A percentile compares a stretch with the other conserved stretches of the same genome.
These are phyloP conservation scores for Podarcis lilfordi DNA, from an alignment of 2,797 vertebrate species.

Conservation along the genomic window DNA sequence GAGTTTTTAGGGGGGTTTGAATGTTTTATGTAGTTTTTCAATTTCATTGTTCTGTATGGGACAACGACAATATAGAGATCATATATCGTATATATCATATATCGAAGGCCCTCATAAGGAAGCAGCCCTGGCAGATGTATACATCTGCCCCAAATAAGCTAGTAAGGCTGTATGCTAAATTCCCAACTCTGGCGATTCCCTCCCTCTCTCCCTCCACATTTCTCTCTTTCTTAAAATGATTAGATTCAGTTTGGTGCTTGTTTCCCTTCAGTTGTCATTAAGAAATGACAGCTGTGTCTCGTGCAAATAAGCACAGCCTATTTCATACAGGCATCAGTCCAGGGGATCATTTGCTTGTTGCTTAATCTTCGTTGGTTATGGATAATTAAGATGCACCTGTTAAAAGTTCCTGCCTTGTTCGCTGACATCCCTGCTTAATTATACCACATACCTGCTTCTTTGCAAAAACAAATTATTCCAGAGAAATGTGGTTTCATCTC, in stretches of 20 bases:
- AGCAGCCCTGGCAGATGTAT: background rate
- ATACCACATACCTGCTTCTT: slow-evolving; percentile 9
- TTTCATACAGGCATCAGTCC: background rate
- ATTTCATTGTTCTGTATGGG: too few species aligned
- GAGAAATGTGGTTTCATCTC: slow-evolving; percentile 1
- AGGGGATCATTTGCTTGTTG: slow-evolving; percentile 38
- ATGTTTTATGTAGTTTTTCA: too few species aligned
- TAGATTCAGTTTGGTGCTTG: slow-evolving; percentile 29
- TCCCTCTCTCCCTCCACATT: background rate
- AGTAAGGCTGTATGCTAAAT: background rate
- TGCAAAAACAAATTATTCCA: slow-evolving; percentile 38
- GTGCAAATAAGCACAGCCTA: slow-evolving; percentile 12
- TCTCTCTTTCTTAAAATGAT: background rate
- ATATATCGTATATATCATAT: too few species aligned
- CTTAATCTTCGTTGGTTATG: slow-evolving; percentile 17
- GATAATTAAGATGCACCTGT: slow-evolving; percentile 12
- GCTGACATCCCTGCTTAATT: slow-evolving; percentile 17
- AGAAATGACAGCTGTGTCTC: background rate
- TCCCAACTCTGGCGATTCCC: background rate
- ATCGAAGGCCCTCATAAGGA: too few species aligned
- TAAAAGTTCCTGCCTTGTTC: slow-evolving; percentile 21
- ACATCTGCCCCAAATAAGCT: background rate
- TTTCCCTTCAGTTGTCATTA: background rate
- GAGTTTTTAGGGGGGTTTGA: too few species aligned
- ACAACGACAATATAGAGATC: too few species aligned